Base-by-base conservation (phyloP, 2,797 vertebrate genomes). In the Pseudomugil gertrudae region DNA sequence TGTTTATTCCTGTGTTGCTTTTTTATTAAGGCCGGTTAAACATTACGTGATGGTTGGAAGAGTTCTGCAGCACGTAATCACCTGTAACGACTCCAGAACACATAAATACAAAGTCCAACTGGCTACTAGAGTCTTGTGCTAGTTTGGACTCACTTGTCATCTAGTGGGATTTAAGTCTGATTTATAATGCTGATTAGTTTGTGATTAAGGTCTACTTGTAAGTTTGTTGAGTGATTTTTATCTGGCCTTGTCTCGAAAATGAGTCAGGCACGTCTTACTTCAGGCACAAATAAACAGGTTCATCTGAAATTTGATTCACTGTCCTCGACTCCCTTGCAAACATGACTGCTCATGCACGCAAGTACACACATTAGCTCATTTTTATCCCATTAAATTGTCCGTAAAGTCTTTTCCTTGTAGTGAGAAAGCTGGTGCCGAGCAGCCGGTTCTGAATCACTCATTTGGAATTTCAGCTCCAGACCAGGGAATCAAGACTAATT, bases 371-470 rank as follows among this genome's bases (percentile, higher is more conserved):
- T 66, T 29, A 61, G 19, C 79, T 81, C 89, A 93, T 92, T 94
- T 92, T 90, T 85, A 91, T 90, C 93, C 89, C 89, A 94, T 92
- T 92, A 93, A 95, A 93, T 94, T 90, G 87, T 91, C 91, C 84
- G 84, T 90, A 83, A 88, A 92, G 80, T 76, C 73, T 84, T 74
- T 79, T 79, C 63, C 80, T 88, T 92, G 86, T 95, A 81, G 89
- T 80, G 81, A 84, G 75, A 82, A 63, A 68, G 85, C 63, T 66
- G 17, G 61, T n/a, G 55, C 80, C 57, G 80, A 70, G 69, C 73
- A 80, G 76, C 65, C 76, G 38, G 63, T 73, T 85, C 73, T 89
- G 89, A 89, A 84, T 91, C 89, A 89, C 79, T 79, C 47, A 74
- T 83, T 86, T 84, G 91, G 88, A 87, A 91, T 92, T 87, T 83